phyloP scores from a whole-genome alignment of 2,888 invertebrate species.

The Brenthis ino region DNA sequence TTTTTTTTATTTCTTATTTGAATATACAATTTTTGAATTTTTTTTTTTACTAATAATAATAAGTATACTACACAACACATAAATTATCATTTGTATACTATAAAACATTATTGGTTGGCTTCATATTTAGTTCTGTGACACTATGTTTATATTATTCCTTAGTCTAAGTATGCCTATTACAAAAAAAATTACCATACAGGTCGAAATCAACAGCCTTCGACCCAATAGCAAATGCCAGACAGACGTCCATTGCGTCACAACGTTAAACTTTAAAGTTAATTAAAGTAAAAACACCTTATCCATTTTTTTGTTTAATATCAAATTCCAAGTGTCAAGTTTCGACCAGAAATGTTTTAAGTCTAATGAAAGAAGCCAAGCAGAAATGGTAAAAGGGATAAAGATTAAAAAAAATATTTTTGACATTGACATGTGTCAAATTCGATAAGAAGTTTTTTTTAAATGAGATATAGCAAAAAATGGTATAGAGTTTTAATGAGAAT shows the following conservation, averaged over 20 bases:
- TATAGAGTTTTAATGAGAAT: not conserved
- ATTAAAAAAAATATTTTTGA: constrained; percentile 18
- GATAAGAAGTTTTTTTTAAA: not conserved
- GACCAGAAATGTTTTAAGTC: constrained; percentile 31
- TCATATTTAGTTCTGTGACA: too few species aligned
- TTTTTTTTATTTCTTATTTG: too few species aligned
- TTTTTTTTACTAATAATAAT: too few species aligned
- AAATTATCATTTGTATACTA: too few species aligned
- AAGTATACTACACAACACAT: too few species aligned
- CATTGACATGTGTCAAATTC: constrained; percentile 21
- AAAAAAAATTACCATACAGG: too few species aligned
- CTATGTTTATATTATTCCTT: too few species aligned
- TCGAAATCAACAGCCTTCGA: too few species aligned
- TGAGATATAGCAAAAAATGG: not conserved
- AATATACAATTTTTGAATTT: too few species aligned
- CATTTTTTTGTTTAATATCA: constrained; percentile 12
- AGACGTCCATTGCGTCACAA: not conserved
- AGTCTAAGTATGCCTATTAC: too few species aligned
- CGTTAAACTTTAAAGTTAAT: not conserved
- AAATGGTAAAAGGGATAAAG: constrained; percentile 17
- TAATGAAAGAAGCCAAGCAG: constrained; percentile 23
- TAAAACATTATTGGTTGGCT: too few species aligned
- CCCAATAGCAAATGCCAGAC: too few species aligned
- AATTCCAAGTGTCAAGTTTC: constrained; percentile 29
- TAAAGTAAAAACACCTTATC: constrained; percentile 2